phyloP scores from a whole-genome alignment of 1,140 invertebrate species.

The Pollicipes pollicipes region DNA sequence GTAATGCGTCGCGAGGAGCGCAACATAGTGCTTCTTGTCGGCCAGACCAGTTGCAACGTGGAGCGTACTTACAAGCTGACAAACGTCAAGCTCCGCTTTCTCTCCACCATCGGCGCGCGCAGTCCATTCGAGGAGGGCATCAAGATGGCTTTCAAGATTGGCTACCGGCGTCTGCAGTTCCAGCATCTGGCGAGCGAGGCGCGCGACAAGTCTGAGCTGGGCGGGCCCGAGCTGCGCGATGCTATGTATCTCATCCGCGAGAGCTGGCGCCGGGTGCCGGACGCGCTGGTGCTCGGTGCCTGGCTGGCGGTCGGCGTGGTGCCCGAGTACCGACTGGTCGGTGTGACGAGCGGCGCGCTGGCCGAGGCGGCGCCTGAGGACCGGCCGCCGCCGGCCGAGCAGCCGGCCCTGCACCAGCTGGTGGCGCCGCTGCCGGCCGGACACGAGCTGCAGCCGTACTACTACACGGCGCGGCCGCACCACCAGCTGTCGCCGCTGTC shows the following conservation, averaged over 20 bases:
- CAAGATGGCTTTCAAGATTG: neutral
- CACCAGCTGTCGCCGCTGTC: neutral
- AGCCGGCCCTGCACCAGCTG: neutral
- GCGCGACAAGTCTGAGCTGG: neutral
- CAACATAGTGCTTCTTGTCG: neutral
- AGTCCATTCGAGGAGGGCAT: neutral
- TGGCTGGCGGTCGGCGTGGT: neutral
- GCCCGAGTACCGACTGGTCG: neutral
- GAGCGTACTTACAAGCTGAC: neutral
- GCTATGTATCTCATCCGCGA: neutral
- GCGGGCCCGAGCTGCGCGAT: neutral
- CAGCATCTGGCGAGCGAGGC: neutral
- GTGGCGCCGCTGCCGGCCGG: neutral
- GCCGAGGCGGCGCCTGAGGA: too few species aligned
- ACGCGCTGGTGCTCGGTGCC: neutral
- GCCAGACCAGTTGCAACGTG: neutral
- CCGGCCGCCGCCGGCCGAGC: neutral
- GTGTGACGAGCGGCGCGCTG: too few species aligned
- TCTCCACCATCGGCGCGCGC: neutral
- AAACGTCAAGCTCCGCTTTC: neutral
- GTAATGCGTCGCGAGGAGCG: neutral
- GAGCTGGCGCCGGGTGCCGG: neutral
- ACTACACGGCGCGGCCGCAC: neutral
- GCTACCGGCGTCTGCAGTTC: neutral
- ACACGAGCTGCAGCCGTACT: conserved; percentile 1